Evolutionary conservation across 2,888 invertebrate genomes (phyloP), one percentile per base, ranked within the genome.

Genomic region (Dynastes hyllus): DNA sequence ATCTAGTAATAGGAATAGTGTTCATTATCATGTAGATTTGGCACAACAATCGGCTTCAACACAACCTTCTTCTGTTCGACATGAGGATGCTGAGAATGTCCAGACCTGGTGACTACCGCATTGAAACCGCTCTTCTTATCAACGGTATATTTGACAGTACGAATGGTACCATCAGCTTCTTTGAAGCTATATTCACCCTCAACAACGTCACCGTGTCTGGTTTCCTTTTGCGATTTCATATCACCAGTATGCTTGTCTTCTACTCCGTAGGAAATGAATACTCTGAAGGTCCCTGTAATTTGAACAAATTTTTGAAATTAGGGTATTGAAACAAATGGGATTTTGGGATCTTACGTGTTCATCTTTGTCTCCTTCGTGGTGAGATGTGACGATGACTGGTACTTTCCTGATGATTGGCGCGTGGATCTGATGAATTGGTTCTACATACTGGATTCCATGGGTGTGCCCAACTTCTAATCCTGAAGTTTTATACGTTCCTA

Each of bases 211-310:
- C 76, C 79, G 22, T 76, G 61, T 40, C 79, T 66, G 1, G 13
- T 67, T 51, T 79, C 79, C n/a, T 76, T 76, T 16, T 79, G 79
- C 9, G 58, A 58, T 71, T 79, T 79, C 5, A 70, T 79, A 69
- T 79, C 79, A 29, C 76, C 70, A 45, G 76, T 79, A 16, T 79
- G 79, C 40, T 79, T 61, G 29, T 79, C 79, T 51, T 79, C 76
- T 5, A 79, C 76, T 55, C 69, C 79, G 40, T 76, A 79, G 45
- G 67, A 45, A 69, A 79, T 27, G 76, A 55, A 29, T 76, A 79
- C 63, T 76, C 66, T 11, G 79, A 58, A 11, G 76, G 79, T 50
- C 61, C 76, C 79, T 79, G 16, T 29, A 50, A 63, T 16, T 29
- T 29, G 32, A 1, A 2, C 0, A 37, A 37, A 2, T 1, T 37